Percentiles rank a stretch among this genome's conserved stretches.
Evolutionary conservation across 2,888 invertebrate species (phyloP).

Genomic region (Clanis bilineata): DNA sequence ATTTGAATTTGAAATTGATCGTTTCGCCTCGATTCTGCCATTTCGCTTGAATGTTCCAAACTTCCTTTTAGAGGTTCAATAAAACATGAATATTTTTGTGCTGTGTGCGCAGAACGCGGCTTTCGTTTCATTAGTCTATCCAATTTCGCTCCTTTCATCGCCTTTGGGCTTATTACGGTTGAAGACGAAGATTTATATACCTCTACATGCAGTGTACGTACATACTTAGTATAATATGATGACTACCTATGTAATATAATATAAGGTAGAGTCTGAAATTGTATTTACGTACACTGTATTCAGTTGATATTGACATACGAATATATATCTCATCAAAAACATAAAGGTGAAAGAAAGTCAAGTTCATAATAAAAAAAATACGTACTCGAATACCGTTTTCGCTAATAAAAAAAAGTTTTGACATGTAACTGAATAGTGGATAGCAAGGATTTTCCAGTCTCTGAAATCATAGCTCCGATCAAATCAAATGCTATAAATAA

Average conservation of each 20-base stretch:
- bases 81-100: slow-evolving; percentile 52
- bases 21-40: slow-evolving; percentile 16
- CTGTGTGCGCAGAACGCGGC: slow-evolving; percentile 29
- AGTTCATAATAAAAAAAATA: no score
- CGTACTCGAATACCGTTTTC: no score
- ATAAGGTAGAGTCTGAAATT: no score
- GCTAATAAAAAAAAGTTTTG: no score
- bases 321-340: no score
- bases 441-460: no score
- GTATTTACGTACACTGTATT: background rate
- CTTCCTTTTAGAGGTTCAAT: slow-evolving; percentile 42
- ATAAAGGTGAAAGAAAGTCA: no score
- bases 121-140: slow-evolving; percentile 53
- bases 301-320: no score
- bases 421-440: no score
- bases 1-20: slow-evolving; percentile 25
- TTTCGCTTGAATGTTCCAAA: slow-evolving; percentile 35
- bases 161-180: slow-evolving; percentile 54
- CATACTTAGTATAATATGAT: no score
- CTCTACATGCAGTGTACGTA: background rate
- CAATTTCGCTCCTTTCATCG: slow-evolving; percentile 48
- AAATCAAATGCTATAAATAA: no score
- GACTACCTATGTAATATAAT: background rate
- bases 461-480: no score
- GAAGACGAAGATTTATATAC: background rate